Conservation (phyloP, 2,797 vertebrate species). For the Glyptemys insculpta region DNA sequence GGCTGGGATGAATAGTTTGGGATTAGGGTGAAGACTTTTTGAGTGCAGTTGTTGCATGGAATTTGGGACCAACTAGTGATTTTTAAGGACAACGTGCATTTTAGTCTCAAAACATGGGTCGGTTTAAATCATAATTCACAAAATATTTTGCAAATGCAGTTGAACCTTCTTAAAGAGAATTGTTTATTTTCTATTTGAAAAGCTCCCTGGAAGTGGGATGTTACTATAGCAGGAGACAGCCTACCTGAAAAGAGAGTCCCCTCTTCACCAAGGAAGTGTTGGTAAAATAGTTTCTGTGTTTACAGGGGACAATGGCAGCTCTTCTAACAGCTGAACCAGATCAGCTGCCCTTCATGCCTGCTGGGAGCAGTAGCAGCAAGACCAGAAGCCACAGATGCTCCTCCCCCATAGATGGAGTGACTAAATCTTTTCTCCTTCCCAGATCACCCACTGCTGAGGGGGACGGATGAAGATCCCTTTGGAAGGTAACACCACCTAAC, state of each 20-base stretch:
- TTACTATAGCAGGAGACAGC: not conserved
- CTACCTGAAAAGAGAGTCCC: not conserved
- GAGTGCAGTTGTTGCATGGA: conserved; percentile 57
- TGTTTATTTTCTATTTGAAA: not conserved
- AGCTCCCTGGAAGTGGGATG: conserved; percentile 19
- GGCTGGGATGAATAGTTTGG: conserved; percentile 78
- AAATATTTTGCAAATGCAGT: not conserved
- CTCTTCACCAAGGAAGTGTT: not conserved
- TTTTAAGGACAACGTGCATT: conserved; percentile 22
- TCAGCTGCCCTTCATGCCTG: not conserved
- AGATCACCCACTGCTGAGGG: fast-evolving
- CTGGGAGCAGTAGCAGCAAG: not conserved
- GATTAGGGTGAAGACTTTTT: conserved; percentile 75
- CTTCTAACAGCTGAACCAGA: not conserved
- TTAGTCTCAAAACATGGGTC: conserved; percentile 26
- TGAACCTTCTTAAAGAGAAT: conserved; percentile 29
- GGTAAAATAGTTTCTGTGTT: not conserved
- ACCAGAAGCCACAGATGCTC: not conserved
- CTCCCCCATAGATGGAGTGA: not conserved
- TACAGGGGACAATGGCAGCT: not conserved
- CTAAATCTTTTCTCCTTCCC: not conserved
- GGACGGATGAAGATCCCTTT: not conserved
- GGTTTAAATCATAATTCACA: conserved; percentile 51
- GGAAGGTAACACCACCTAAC: not conserved
- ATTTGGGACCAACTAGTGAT: conserved; percentile 55